A percentile compares a stretch with the other conserved stretches of the same genome.
These are phyloP conservation scores for Melanaphis sacchari DNA, from an alignment of 1,140 invertebrate species.

Conservation along the genomic window DNA sequence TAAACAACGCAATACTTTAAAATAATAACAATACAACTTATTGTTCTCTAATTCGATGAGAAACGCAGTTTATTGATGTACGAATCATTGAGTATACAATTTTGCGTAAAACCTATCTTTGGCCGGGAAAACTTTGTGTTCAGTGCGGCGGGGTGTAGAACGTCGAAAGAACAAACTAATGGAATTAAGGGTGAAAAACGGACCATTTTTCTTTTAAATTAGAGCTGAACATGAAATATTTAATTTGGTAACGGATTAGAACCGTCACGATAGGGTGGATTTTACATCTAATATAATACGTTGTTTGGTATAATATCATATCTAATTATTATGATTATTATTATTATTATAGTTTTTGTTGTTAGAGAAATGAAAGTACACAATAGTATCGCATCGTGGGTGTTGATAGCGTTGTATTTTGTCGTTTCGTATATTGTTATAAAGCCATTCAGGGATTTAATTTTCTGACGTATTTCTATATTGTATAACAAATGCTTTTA, in stretches of 20 bases:
- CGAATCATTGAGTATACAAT: not conserved
- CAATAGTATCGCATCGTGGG: not conserved
- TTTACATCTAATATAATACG: not conserved
- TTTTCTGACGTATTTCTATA: not conserved
- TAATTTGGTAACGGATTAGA: conserved; percentile 5
- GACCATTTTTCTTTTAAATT: not conserved
- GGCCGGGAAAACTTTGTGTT: not conserved
- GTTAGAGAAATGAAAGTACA: not conserved
- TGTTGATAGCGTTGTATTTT: not conserved
- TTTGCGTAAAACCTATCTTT: not conserved
- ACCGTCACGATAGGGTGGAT: not conserved
- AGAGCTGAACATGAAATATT: not conserved
- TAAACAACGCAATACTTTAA: not conserved
- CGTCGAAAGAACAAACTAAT: not conserved
- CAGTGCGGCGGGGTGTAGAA: not conserved
- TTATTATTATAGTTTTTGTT: conserved; percentile 1
- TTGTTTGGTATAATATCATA: not conserved
- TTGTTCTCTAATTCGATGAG: not conserved
- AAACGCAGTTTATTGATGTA: not conserved
- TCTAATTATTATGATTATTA: not conserved
- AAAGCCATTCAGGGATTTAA: not conserved
- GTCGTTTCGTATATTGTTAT: not conserved
- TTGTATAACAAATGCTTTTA: not conserved
- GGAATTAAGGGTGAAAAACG: not conserved
- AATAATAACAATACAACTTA: not conserved